Percentiles rank a stretch among this genome's conserved stretches.
These are phyloP conservation scores for Lithobius niger DNA, from an alignment of 1,140 invertebrate genomes.

Conservation along the genomic window DNA sequence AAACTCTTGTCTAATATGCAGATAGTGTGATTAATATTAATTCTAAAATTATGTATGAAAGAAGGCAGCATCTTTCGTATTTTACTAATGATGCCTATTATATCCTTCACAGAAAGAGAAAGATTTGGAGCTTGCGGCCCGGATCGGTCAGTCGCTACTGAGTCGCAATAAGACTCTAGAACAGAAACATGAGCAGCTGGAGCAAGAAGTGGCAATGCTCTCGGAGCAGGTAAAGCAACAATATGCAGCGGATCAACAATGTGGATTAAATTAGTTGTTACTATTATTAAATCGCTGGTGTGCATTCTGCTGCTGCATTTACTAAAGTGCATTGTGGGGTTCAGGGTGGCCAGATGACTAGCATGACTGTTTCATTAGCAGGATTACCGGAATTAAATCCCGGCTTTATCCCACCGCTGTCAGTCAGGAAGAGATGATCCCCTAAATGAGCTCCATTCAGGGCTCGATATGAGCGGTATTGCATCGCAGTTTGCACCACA, in stretches of 20 bases:
- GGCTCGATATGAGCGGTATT: no score
- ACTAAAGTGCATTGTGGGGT: no score
- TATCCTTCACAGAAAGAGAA: slow-evolving; percentile 67
- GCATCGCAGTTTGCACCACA: no score
- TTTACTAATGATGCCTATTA: no score
- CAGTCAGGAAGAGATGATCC: no score
- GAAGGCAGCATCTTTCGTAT: slow-evolving; percentile 1
- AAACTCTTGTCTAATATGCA: background rate
- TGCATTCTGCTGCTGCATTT: no score
- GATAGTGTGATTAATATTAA: background rate
- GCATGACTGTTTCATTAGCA: no score
- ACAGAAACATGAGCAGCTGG: slow-evolving; percentile 38
- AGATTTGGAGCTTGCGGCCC: slow-evolving; percentile 88
- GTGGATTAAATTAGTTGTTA: background rate
- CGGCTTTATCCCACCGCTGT: no score
- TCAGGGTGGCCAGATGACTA: no score
- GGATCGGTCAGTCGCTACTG: slow-evolving; percentile 87
- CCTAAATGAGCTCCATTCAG: no score
- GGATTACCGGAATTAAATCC: no score
- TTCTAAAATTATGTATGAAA: slow-evolving; percentile 9
- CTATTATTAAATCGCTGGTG: background rate
- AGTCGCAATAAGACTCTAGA: slow-evolving; percentile 64
- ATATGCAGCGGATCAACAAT: no score
- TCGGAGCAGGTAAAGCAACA: slow-evolving; percentile 37
- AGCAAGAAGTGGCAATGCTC: slow-evolving; percentile 59